Conservation (phyloP, 2,888 invertebrate species). For the Pogonocherus hispidulus region DNA sequence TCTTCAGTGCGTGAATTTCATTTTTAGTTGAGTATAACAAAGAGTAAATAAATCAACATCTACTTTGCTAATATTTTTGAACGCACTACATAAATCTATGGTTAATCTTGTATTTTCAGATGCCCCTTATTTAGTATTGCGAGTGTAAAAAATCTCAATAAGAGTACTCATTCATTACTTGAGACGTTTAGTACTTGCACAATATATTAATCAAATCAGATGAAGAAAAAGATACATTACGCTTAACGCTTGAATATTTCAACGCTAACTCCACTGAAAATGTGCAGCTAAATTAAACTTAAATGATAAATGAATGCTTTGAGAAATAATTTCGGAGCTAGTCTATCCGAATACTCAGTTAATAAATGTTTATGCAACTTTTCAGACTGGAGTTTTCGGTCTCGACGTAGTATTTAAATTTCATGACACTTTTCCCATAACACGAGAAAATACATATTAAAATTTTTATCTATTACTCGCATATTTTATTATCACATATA, state of each 20-base stretch:
- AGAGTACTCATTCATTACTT: not conserved
- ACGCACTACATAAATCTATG: too few relatives aligned
- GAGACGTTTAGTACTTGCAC: not conserved
- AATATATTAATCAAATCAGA: conserved; percentile 2
- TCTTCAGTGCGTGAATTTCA: too few relatives aligned
- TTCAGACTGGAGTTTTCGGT: not conserved
- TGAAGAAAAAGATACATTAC: conserved; percentile 6
- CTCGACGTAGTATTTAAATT: not conserved
- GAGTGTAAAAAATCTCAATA: too few relatives aligned
- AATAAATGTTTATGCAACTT: not conserved
- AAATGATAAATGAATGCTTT: conserved; percentile 45
- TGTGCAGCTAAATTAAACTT: conserved; percentile 47
- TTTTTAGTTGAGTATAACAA: too few relatives aligned
- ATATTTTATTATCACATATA: too few relatives aligned
- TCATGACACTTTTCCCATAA: too few relatives aligned
- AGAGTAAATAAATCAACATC: too few relatives aligned
- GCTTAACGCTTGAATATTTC: conserved; percentile 24
- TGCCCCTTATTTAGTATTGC: too few relatives aligned
- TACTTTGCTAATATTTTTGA: too few relatives aligned
- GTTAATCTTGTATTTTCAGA: too few relatives aligned
- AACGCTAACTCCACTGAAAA: conserved; percentile 30
- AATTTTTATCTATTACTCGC: too few relatives aligned
- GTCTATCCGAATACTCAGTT: not conserved
- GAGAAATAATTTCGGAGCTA: not conserved
- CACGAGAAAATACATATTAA: too few relatives aligned